Percentiles rank a stretch among this genome's conserved stretches.
Conservation (phyloP, 2,113 vertebrate species). For the Galbula dea region DNA sequence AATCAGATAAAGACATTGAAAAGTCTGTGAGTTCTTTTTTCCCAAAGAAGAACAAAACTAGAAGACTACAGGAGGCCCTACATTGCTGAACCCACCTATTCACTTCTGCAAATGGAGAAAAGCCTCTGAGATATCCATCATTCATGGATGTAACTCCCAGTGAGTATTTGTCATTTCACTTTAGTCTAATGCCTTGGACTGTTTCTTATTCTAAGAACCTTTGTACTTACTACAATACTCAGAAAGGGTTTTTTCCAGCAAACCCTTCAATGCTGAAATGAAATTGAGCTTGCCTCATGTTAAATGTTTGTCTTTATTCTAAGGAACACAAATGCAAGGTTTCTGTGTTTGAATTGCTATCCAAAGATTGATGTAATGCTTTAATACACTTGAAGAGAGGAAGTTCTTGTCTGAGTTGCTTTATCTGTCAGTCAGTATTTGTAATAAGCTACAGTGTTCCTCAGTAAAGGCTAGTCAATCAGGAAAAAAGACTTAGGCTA, state of each 20-base stretch:
- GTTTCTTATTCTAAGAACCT: not conserved
- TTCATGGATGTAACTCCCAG: not conserved
- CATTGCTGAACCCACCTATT: not conserved
- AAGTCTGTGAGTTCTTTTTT: not conserved
- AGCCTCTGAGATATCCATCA: not conserved
- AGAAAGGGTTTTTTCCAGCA: not conserved
- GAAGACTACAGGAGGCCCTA: not conserved
- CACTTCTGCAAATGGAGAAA: not conserved
- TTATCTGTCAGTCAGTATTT: not conserved
- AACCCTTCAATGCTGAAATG: not conserved
- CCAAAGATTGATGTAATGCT: not conserved
- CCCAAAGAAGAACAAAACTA: not conserved
- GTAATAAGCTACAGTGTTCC: not conserved
- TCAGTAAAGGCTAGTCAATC: not conserved
- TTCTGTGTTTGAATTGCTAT: not conserved
- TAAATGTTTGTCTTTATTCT: not conserved
- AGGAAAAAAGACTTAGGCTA: not conserved
- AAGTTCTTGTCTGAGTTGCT: not conserved
- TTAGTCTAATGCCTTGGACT: not conserved
- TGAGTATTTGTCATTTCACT: not conserved
- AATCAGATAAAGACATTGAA: not conserved
- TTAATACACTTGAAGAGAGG: not conserved
- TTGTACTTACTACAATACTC: not conserved
- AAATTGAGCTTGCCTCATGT: not conserved
- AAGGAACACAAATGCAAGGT: not conserved